Percentiles rank a stretch among this genome's conserved stretches.
Conservation (phyloP, 2,888 invertebrate genomes). For the Ichneumon xanthorius region DNA sequence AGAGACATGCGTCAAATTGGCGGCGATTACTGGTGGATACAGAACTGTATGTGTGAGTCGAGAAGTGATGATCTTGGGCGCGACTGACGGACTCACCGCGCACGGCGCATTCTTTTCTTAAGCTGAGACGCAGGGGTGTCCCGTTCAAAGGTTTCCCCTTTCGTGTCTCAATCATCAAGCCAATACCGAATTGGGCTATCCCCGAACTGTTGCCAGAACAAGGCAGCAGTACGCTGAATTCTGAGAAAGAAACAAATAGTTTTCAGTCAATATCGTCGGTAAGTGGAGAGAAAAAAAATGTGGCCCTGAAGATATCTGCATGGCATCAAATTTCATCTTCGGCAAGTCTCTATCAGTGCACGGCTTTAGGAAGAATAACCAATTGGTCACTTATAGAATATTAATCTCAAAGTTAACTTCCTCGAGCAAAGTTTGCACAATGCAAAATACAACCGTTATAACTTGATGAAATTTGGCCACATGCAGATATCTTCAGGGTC, state of each 20-base stretch:
- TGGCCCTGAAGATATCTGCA: no score
- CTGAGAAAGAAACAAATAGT: conserved; percentile 84
- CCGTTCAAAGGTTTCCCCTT: conserved; percentile 93
- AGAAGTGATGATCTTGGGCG: conserved; percentile 83
- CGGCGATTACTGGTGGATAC: conserved; percentile 82
- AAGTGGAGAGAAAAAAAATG: background rate
- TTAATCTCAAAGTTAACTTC: no score
- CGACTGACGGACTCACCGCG: conserved; percentile 90
- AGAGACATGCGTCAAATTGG: conserved; percentile 78
- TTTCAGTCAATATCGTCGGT: background rate
- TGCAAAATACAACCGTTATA: no score
- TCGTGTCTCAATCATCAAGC: conserved; percentile 92
- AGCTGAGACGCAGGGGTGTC: conserved; percentile 93
- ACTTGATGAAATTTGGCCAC: no score
- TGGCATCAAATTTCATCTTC: no score
- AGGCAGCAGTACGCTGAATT: conserved; percentile 94
- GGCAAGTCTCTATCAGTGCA: no score
- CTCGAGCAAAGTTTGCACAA: no score
- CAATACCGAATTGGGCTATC: conserved; percentile 94
- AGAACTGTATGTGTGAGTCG: conserved; percentile 83
- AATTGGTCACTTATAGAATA: no score
- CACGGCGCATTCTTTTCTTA: conserved; percentile 97
- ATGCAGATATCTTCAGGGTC: no score
- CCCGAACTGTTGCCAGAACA: conserved; percentile 96
- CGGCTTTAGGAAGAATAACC: no score